These are phyloP conservation scores for Oryctolagus cuniculus DNA, from an alignment of 2,113 vertebrate genomes.

Conservation along the genomic window mOryCun1.1 NC_091433.1:178029001-178029500, in stretches of 20 bases:
- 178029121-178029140: too few species aligned
- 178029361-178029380: neutral
- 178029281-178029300: neutral
- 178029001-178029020: too few species aligned
- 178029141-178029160: neutral
- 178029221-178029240: neutral
- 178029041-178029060: too few species aligned
- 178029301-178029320: neutral
- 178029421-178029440: neutral
- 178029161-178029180: neutral
- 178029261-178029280: neutral
- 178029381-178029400: neutral
- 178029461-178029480: constrained; percentile 30
- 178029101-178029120: too few species aligned
- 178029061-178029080: too few species aligned
- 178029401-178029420: neutral
- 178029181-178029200: constrained; percentile 12
- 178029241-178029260: neutral
- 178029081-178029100: too few species aligned
- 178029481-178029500: constrained; percentile 31
- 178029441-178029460: neutral
- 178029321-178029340: neutral
- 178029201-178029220: constrained; percentile 18
- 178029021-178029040: too few species aligned
- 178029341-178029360: neutral